Conservation (phyloP, 2,113 vertebrate genomes). For the Bolborhynchus lineola region DNA sequence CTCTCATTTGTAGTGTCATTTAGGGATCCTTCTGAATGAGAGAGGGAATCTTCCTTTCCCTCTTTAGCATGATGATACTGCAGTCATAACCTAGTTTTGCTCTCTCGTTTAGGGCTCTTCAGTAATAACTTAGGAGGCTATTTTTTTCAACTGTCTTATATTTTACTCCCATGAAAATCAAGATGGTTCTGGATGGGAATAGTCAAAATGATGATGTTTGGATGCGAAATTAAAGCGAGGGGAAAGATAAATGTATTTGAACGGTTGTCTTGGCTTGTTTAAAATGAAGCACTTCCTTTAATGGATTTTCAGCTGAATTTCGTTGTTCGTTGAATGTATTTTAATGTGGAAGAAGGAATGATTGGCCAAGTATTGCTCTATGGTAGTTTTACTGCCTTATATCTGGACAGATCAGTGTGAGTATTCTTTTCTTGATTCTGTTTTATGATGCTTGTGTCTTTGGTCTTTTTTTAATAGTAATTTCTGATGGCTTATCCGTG, state of each 20-base stretch:
- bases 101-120: not conserved
- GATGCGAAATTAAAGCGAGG: not conserved
- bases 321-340: not conserved
- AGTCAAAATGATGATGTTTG: not conserved
- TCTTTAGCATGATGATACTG: not conserved
- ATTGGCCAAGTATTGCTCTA: not conserved
- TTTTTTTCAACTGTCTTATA: not conserved
- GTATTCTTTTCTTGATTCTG: not conserved
- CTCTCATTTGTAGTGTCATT: not conserved
- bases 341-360: not conserved
- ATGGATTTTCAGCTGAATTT: conserved; percentile 5
- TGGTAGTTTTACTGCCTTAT: not conserved
- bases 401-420: not conserved
- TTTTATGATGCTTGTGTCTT: not conserved
- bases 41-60: not conserved
- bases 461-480: conserved; percentile 68
- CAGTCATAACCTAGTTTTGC: not conserved
- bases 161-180: not conserved
- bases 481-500: conserved; percentile 83
- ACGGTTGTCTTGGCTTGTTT: not conserved
- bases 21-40: not conserved
- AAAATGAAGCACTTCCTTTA: not conserved
- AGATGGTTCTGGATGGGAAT: not conserved
- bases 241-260: not conserved
- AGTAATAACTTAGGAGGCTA: not conserved